Evolutionary conservation across 2,113 vertebrate genomes (phyloP).

Genomic region (Pachypanchax playfairii): DNA sequence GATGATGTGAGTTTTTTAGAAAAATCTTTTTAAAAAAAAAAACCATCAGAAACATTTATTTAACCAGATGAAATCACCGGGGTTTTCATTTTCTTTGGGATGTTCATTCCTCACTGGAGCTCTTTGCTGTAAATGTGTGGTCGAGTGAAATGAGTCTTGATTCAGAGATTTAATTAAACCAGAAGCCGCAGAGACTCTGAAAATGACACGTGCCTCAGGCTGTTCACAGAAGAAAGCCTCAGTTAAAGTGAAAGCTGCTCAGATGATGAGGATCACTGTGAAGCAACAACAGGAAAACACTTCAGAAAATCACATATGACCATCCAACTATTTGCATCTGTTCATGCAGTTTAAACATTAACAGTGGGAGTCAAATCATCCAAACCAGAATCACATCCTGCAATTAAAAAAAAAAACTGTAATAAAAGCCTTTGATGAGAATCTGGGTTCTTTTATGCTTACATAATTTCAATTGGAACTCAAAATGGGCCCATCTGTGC

Average conservation of each 20-base stretch:
- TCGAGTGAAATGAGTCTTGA: conserved; percentile 63
- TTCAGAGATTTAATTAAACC: conserved; percentile 74
- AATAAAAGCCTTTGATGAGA: conserved; percentile 30
- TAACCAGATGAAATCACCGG: conserved; percentile 48
- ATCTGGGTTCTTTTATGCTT: conserved; percentile 29
- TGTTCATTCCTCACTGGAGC: conserved; percentile 48
- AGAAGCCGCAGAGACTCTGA: conserved; percentile 44
- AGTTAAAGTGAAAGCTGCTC: conserved; percentile 42
- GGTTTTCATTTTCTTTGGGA: conserved; percentile 14
- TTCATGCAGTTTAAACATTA: neutral
- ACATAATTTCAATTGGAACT: conserved; percentile 24
- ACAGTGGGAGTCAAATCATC: conserved; percentile 10
- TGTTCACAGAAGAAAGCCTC: conserved; percentile 25
- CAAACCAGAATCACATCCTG: conserved; percentile 29
- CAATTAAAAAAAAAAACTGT: neutral
- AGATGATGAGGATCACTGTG: conserved; percentile 21
- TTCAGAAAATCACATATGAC: conserved; percentile 10
- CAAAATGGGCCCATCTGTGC: conserved; percentile 51
- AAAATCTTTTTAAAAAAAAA: conserved; percentile 14
- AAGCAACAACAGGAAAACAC: conserved; percentile 9
- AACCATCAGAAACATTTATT: conserved; percentile 25
- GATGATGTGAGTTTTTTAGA: conserved; percentile 53
- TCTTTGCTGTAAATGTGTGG: conserved; percentile 73
- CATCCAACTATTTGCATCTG: neutral
- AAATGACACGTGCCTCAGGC: conserved; percentile 38